Conservation (phyloP, 2,797 vertebrate species). For the Neosilurus mollespiculum region DNA sequence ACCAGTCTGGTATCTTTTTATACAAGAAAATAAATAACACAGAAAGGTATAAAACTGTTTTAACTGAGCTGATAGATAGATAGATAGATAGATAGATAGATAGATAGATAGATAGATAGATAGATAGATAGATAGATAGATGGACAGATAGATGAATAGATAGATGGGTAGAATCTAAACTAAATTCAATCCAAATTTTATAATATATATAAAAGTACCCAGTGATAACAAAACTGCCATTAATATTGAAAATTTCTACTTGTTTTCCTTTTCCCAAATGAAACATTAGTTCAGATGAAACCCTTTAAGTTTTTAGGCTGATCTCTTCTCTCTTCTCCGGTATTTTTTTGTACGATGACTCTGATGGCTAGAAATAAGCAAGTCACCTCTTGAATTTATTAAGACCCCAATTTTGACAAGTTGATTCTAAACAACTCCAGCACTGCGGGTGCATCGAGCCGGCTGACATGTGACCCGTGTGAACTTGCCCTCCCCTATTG, state of each 20-base stretch:
- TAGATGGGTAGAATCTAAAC: not conserved
- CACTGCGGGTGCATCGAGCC: constrained; percentile 45
- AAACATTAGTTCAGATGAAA: not conserved
- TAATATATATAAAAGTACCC: not conserved
- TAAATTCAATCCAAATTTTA: not conserved
- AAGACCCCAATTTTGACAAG: constrained; percentile 65
- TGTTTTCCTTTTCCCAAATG: not conserved
- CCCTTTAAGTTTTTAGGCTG: not conserved
- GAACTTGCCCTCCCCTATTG: constrained; percentile 75
- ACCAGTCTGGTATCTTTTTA: not conserved
- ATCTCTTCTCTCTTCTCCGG: not conserved
- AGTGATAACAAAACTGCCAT: not conserved
- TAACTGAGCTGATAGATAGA: not conserved
- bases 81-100: too few relatives aligned
- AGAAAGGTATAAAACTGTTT: not conserved
- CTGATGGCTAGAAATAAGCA: constrained; percentile 61
- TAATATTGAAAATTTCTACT: not conserved
- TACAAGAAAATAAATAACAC: not conserved
- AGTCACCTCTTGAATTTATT: constrained; percentile 68
- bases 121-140: too few relatives aligned
- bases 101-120: too few relatives aligned
- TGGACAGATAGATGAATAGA: too few relatives aligned
- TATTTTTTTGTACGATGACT: constrained; percentile 34
- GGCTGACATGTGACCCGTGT: constrained; percentile 64
- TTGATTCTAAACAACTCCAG: constrained; percentile 59